These are phyloP conservation scores for Aplysia californica DNA, from an alignment of 1,140 invertebrate species.

Conservation along the genomic window DNA sequence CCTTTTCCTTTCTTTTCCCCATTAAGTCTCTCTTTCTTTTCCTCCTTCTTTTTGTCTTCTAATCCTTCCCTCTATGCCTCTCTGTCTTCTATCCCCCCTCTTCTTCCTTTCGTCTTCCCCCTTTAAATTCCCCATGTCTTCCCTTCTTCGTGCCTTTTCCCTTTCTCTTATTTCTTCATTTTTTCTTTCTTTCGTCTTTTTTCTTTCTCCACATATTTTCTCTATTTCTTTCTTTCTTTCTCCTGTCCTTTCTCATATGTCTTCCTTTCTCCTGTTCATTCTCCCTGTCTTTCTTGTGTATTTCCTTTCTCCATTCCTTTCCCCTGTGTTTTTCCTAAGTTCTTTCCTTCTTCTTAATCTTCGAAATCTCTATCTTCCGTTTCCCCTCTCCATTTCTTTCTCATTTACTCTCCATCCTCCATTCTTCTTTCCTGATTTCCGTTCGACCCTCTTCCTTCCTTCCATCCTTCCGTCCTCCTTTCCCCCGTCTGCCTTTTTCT, in stretches of 20 bases:
- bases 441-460: not conserved
- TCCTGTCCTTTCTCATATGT: not conserved
- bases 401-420: not conserved
- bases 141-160: too few relatives aligned
- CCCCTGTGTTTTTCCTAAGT: too few relatives aligned
- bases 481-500: not conserved
- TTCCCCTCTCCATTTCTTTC: not conserved
- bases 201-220: too few relatives aligned
- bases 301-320: not conserved
- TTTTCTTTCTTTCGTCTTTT: not conserved
- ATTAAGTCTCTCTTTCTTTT: too few relatives aligned
- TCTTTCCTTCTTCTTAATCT: not conserved
- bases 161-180: too few relatives aligned
- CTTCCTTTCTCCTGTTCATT: not conserved
- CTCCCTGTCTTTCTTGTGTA: not conserved
- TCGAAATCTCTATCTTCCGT: not conserved
- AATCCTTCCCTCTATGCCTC: not conserved
- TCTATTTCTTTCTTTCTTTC: not conserved
- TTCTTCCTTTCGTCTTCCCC: not conserved
- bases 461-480: not conserved
- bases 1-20: not conserved
- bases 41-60: not conserved
- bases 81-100: not conserved
- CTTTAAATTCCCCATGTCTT: not conserved
- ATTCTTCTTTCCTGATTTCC: not conserved